Conservation (phyloP, 2,113 vertebrate genomes). For the Mobula birostris region DNA sequence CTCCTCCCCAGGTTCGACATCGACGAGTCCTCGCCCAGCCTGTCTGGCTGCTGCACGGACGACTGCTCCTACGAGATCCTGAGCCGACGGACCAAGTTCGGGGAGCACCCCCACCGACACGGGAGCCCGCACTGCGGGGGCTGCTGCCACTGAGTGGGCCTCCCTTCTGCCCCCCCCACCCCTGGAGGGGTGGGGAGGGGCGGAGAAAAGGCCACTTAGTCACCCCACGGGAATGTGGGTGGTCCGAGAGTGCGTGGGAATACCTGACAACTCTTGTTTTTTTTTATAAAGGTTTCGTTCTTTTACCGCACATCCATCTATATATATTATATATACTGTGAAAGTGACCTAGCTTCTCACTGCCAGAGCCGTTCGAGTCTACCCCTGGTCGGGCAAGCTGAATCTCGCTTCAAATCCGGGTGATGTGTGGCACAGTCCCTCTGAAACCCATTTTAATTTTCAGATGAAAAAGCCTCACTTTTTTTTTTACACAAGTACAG, state of each 20-base stretch:
- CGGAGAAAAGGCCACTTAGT: no score
- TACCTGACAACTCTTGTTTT: not conserved
- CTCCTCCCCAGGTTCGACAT: conserved; percentile 69
- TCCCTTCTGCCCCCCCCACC: not conserved
- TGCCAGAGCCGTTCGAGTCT: not conserved
- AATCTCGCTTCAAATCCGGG: not conserved
- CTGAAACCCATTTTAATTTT: not conserved
- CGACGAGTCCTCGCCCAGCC: conserved; percentile 79
- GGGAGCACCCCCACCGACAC: conserved; percentile 71
- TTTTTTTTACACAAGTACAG: not conserved
- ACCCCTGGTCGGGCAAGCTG: not conserved
- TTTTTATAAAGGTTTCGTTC: not conserved
- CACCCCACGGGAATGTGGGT: not conserved
- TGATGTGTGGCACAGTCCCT: not conserved
- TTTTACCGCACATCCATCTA: not conserved
- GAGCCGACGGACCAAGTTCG: conserved; percentile 81
- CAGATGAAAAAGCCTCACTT: not conserved
- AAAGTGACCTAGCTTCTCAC: not conserved
- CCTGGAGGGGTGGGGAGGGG: no score
- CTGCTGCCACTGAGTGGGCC: conserved; percentile 73
- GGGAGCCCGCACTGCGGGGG: conserved; percentile 73
- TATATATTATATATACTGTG: not conserved
- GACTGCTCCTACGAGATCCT: conserved; percentile 87
- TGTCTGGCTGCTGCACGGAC: conserved; percentile 83
- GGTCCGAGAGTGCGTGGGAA: not conserved